These are phyloP conservation scores for Drosophila testacea DNA, from an alignment of 2,888 invertebrate species.

Conservation along the genomic window DNA sequence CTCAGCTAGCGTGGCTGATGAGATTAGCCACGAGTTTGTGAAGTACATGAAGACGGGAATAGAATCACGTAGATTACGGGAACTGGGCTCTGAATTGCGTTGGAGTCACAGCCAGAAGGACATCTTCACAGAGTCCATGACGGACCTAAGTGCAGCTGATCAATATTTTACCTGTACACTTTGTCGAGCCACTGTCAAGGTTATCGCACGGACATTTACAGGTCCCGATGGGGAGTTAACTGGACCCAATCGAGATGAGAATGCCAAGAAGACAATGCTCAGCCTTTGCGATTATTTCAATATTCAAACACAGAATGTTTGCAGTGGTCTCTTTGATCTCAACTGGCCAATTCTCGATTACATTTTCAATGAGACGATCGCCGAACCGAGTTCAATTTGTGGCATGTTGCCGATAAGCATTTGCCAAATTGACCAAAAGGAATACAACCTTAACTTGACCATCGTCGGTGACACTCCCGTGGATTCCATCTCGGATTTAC, in stretches of 20 bases:
- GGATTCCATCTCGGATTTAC: conserved; percentile 71
- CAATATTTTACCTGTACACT: conserved; percentile 79
- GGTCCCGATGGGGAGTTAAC: conserved; percentile 85
- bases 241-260: conserved; percentile 67
- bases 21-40: conserved; percentile 78
- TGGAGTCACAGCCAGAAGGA: conserved; percentile 65
- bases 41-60: conserved; percentile 72
- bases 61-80: conserved; percentile 63
- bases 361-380: conserved; percentile 86
- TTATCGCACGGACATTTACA: conserved; percentile 83
- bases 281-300: conserved; percentile 87
- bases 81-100: conserved; percentile 69
- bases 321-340: conserved; percentile 87
- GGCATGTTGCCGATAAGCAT: conserved; percentile 79
- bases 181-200: conserved; percentile 77
- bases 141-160: conserved; percentile 64
- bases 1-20: conserved; percentile 73
- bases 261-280: conserved; percentile 83
- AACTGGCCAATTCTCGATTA: conserved; percentile 88
- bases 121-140: conserved; percentile 68
- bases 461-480: conserved; percentile 62
- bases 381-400: conserved; percentile 86
- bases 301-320: conserved; percentile 87
- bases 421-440: conserved; percentile 70
- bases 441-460: conserved; percentile 73